These are phyloP conservation scores for Conus betulinus DNA, from an alignment of 1,140 invertebrate species.

Conservation along the genomic window DNA sequence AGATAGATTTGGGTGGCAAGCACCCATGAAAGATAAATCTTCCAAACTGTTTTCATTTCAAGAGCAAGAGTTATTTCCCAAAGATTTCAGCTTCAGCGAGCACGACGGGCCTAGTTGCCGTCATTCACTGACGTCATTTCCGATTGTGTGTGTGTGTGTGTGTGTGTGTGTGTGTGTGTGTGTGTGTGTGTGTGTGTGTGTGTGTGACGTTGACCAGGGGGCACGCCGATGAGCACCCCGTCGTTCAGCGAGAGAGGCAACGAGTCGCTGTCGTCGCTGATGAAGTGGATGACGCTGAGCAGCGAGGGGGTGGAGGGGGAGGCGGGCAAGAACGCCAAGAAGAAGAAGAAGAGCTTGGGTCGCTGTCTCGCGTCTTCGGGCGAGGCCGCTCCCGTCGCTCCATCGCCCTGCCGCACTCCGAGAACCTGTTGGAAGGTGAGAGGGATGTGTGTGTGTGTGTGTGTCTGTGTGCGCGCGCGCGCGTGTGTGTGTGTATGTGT, in stretches of 20 bases:
- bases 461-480: no score
- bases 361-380: constrained; percentile 68
- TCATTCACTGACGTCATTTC: no score
- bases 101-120: no score
- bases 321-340: constrained; percentile 39
- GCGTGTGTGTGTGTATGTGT: no score
- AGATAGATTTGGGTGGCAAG: no score
- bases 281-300: constrained; percentile 41
- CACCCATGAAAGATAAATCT: no score
- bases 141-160: background rate
- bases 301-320: constrained; percentile 15
- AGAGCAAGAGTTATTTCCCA: no score
- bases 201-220: background rate
- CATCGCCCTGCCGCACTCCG: constrained; percentile 57
- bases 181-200: background rate
- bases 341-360: constrained; percentile 64
- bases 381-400: constrained; percentile 59
- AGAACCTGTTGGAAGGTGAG: constrained; percentile 59
- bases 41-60: no score
- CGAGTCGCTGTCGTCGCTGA: constrained; percentile 38
- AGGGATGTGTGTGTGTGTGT: background rate
- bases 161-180: background rate
- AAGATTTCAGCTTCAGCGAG: no score
- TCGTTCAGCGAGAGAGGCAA: constrained; percentile 15
- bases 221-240: constrained; percentile 20